phyloP scores from a whole-genome alignment of 37 sponge, comb jelly and placozoan species.

The Tethya wilhelma region DNA sequence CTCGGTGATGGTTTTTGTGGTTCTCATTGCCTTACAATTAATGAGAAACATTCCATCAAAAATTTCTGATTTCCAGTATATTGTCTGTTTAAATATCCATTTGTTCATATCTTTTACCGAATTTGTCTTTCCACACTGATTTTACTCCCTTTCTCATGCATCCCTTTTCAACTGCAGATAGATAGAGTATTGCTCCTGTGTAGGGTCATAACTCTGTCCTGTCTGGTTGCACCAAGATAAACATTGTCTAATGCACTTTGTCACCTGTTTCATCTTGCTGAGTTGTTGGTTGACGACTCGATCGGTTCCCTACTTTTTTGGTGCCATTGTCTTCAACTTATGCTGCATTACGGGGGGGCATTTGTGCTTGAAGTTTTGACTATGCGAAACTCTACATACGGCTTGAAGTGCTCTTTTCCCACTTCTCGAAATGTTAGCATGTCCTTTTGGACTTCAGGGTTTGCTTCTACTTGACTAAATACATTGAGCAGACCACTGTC shows the following conservation, averaged over 20 bases:
- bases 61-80: neutral
- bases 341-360: constrained; percentile 3
- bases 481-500: constrained; percentile 2
- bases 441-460: constrained; percentile 7
- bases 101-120: neutral
- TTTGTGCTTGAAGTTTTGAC: neutral
- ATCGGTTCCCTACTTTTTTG: too few relatives aligned
- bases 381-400: neutral
- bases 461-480: neutral
- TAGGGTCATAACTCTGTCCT: neutral
- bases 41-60: too few relatives aligned
- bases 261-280: neutral
- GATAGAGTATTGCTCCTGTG: neutral
- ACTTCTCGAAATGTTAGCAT: neutral
- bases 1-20: neutral
- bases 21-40: neutral
- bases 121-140: neutral
- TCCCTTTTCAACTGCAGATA: neutral
- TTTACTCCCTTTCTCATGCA: neutral
- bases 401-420: neutral
- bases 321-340: neutral
- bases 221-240: neutral
- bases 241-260: neutral
- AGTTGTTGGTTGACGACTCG: too few relatives aligned
- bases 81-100: neutral